Evolutionary conservation across 2,888 invertebrate species (phyloP).

Genomic region (Deilephila elpenor): DNA sequence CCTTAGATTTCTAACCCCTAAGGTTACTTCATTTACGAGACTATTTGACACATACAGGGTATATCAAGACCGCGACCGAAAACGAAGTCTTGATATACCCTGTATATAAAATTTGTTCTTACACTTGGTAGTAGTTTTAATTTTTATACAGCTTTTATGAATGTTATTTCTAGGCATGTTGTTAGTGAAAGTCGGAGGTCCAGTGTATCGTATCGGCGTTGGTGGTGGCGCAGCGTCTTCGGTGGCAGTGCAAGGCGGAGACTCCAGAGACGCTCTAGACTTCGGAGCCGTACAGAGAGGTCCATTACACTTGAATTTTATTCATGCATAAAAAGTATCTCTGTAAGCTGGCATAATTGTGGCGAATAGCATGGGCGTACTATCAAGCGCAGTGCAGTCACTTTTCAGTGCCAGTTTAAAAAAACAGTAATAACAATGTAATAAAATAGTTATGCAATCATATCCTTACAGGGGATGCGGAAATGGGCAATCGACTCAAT

Average conservation of each 20-base stretch:
- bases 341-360: too few species aligned
- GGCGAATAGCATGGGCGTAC: too few species aligned
- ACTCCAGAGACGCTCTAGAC: conserved; percentile 91
- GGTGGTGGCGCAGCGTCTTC: conserved; percentile 99
- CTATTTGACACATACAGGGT: too few species aligned
- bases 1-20: too few species aligned
- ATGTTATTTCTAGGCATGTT: conserved; percentile 89
- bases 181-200: conserved; percentile 98
- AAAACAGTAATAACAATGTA: neutral
- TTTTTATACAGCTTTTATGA: neutral
- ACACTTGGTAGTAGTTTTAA: too few species aligned
- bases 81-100: too few species aligned
- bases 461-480: conserved; percentile 90
- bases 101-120: too few species aligned
- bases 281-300: conserved; percentile 98
- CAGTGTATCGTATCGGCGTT: conserved; percentile 98
- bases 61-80: too few species aligned
- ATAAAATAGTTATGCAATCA: conserved; percentile 41
- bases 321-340: neutral
- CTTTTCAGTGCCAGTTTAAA: too few species aligned
- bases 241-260: conserved; percentile 94
- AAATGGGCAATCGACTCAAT: conserved; percentile 99
- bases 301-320: conserved; percentile 35
- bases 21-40: too few species aligned
- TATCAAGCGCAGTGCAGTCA: too few species aligned